These are phyloP conservation scores for Sipunculus nudus DNA, from an alignment of 2,888 invertebrate genomes.

Conservation along the genomic window DNA sequence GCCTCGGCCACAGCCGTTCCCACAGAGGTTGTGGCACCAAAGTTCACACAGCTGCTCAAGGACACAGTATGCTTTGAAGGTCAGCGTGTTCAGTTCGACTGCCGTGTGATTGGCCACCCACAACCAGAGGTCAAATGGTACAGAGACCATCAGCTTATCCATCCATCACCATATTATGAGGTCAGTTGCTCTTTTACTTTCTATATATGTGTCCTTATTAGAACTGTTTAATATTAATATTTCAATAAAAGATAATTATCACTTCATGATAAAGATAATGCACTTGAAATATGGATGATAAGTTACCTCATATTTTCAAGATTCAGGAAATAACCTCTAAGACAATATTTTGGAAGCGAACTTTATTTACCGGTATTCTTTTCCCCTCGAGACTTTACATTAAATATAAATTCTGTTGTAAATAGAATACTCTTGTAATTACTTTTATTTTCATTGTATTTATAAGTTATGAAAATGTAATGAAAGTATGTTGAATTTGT, in stretches of 20 bases:
- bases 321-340: too few relatives aligned
- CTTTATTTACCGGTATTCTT: too few relatives aligned
- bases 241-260: too few relatives aligned
- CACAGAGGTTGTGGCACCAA: slow-evolving; percentile 59
- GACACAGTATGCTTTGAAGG: slow-evolving; percentile 77
- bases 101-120: slow-evolving; percentile 63
- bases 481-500: neutral
- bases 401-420: neutral
- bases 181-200: slow-evolving; percentile 55
- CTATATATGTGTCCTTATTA: slow-evolving; percentile 8
- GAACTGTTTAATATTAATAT: too few relatives aligned
- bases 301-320: too few relatives aligned
- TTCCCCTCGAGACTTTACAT: too few relatives aligned
- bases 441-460: neutral
- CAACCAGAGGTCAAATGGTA: slow-evolving; percentile 78
- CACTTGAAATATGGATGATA: too few relatives aligned
- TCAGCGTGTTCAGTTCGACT: slow-evolving; percentile 64
- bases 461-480: neutral
- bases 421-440: neutral
- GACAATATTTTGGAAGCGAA: too few relatives aligned
- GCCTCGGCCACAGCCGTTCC: slow-evolving; percentile 41
- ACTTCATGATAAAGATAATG: too few relatives aligned
- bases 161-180: slow-evolving; percentile 71
- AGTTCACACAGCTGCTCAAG: slow-evolving; percentile 71
- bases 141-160: slow-evolving; percentile 77